Percentiles rank a stretch among this genome's conserved stretches.
These are phyloP conservation scores for Acleris literana DNA, from an alignment of 2,888 invertebrate species.

Conservation along the genomic window DNA sequence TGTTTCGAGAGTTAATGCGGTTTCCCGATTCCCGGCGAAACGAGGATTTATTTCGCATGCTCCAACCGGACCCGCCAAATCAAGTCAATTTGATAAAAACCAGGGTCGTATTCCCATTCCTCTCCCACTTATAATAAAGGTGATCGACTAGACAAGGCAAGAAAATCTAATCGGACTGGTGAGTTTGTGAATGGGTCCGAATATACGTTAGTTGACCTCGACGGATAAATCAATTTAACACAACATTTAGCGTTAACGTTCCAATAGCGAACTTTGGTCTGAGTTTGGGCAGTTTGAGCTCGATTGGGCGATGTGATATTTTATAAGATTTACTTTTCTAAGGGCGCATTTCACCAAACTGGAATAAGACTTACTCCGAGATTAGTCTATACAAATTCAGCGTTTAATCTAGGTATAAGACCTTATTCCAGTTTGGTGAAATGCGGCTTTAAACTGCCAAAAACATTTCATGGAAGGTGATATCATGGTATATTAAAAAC, in stretches of 20 bases:
- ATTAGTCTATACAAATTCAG: too few relatives aligned
- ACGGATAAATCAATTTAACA: conserved; percentile 44
- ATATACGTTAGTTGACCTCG: conserved; percentile 18
- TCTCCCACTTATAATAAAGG: neutral
- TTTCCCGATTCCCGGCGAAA: conserved; percentile 32
- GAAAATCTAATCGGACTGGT: conserved; percentile 9
- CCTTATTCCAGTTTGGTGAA: too few relatives aligned
- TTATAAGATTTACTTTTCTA: too few relatives aligned
- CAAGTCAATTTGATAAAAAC: conserved; percentile 12
- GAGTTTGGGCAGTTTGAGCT: conserved; percentile 7
- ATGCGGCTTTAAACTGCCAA: too few relatives aligned
- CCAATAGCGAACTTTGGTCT: conserved; percentile 13
- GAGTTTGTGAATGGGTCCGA: conserved; percentile 8
- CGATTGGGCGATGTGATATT: conserved; percentile 2
- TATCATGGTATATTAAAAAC: too few relatives aligned
- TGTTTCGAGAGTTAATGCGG: conserved; percentile 53
- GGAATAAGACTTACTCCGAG: too few relatives aligned
- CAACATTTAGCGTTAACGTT: conserved; percentile 37
- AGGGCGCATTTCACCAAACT: too few relatives aligned
- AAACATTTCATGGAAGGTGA: too few relatives aligned
- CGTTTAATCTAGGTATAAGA: too few relatives aligned
- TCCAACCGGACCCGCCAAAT: conserved; percentile 11
- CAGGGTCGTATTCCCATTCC: neutral
- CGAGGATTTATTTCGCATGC: conserved; percentile 40
- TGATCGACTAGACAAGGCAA: conserved; percentile 5